Percentiles rank a stretch among this genome's conserved stretches.
These are phyloP conservation scores for Taxidea taxus DNA, from an alignment of 2,113 vertebrate species.

Conservation along the genomic window DNA sequence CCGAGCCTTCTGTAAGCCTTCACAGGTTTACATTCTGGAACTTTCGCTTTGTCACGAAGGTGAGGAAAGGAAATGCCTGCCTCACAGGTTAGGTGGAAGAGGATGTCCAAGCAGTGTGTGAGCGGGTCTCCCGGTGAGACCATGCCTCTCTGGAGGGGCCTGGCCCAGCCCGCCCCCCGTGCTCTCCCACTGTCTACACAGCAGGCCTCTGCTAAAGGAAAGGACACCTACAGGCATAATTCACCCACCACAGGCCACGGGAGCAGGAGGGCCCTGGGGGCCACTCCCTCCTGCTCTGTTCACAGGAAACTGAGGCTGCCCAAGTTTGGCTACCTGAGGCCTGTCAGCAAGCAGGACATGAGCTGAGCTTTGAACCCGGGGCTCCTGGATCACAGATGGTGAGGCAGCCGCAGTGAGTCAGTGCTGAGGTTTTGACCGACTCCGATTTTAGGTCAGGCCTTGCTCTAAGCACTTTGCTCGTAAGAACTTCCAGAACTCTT, in stretches of 20 bases:
- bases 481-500: neutral
- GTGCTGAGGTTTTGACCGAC: neutral
- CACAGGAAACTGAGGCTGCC: neutral
- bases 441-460: neutral
- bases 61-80: neutral
- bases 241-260: accelerated
- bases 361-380: neutral
- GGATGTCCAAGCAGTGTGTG: neutral
- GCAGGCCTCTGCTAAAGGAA: neutral
- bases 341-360: neutral
- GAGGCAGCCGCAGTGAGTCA: neutral
- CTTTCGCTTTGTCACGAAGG: neutral
- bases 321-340: neutral
- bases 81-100: neutral
- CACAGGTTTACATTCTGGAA: neutral
- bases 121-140: accelerated
- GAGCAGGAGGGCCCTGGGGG: neutral
- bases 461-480: neutral
- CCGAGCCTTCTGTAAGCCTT: neutral
- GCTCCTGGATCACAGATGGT: neutral
- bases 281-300: neutral
- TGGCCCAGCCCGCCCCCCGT: accelerated
- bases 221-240: neutral
- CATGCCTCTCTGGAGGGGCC: neutral
- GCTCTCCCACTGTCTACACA: neutral